These are phyloP conservation scores for Mythimna ferrago DNA, from an alignment of 2,888 invertebrate species.

Conservation along the genomic window DNA sequence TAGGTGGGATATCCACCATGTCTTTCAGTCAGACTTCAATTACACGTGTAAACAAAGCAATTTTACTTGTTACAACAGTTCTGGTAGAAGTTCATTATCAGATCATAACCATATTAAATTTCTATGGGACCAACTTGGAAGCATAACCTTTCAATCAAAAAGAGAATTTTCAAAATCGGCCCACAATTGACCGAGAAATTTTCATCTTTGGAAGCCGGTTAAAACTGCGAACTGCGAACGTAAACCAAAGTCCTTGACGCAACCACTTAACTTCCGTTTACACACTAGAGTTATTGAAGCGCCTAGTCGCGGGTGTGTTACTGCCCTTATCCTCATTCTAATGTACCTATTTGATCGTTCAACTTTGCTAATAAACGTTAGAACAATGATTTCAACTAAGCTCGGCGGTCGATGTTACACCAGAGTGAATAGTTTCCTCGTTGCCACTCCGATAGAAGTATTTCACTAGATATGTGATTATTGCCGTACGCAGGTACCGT, in stretches of 20 bases:
- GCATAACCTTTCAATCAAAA: too few relatives aligned
- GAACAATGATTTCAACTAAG: slow-evolving; percentile 69
- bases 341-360: slow-evolving; percentile 66
- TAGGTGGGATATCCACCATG: too few relatives aligned
- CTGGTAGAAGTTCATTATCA: too few relatives aligned
- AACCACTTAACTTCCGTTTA: slow-evolving; percentile 24
- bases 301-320: slow-evolving; percentile 34
- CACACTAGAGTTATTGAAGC: slow-evolving; percentile 36
- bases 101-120: too few relatives aligned
- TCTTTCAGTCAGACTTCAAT: too few relatives aligned
- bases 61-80: too few relatives aligned
- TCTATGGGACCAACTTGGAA: too few relatives aligned
- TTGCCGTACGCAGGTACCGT: slow-evolving; percentile 39
- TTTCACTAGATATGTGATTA: slow-evolving; percentile 59
- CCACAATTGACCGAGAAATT: too few relatives aligned
- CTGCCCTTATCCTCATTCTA: slow-evolving; percentile 51
- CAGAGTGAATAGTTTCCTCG: slow-evolving; percentile 68
- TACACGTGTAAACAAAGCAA: too few relatives aligned
- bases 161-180: too few relatives aligned
- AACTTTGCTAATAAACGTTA: slow-evolving; percentile 75
- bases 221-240: not conserved
- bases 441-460: slow-evolving; percentile 57
- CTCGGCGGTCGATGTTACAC: slow-evolving; percentile 66
- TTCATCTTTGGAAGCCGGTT: too few relatives aligned
- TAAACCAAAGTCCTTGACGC: slow-evolving; percentile 24